These are phyloP conservation scores for Tachysurus fulvidraco DNA, from an alignment of 2,113 vertebrate species.

Conservation along the genomic window DNA sequence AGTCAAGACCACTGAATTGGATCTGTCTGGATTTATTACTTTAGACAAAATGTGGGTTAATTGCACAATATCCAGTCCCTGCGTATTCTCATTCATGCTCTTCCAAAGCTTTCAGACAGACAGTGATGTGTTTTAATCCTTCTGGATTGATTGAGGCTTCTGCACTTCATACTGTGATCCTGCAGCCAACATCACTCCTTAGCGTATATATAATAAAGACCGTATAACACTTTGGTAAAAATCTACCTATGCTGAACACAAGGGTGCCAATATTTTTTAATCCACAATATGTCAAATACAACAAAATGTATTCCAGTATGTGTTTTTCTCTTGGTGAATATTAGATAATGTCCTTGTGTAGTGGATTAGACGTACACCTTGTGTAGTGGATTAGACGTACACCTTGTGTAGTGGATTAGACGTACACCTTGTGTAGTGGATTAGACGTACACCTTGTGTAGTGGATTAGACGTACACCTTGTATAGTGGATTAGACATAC, in stretches of 20 bases:
- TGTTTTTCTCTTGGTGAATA: background rate
- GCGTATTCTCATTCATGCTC: background rate
- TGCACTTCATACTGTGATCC: background rate
- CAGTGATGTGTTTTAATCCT: background rate
- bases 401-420: too few relatives aligned
- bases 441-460: too few relatives aligned
- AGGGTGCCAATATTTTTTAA: background rate
- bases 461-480: too few relatives aligned
- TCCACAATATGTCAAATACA: background rate
- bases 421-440: too few relatives aligned
- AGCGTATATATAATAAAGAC: background rate
- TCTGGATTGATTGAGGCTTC: slow-evolving; percentile 20
- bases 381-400: background rate
- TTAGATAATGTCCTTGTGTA: background rate
- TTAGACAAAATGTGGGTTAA: slow-evolving; percentile 13
- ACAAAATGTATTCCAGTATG: background rate
- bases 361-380: background rate
- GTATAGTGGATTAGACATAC: background rate
- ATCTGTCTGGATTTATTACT: slow-evolving; percentile 26
- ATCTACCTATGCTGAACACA: too few relatives aligned
- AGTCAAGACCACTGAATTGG: slow-evolving; percentile 12
- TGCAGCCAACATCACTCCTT: background rate
- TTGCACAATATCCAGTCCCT: background rate
- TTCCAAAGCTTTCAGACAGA: background rate
- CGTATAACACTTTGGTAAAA: background rate